Conservation (phyloP, 2,113 vertebrate genomes). For the Melanerpes aurifrons region DNA sequence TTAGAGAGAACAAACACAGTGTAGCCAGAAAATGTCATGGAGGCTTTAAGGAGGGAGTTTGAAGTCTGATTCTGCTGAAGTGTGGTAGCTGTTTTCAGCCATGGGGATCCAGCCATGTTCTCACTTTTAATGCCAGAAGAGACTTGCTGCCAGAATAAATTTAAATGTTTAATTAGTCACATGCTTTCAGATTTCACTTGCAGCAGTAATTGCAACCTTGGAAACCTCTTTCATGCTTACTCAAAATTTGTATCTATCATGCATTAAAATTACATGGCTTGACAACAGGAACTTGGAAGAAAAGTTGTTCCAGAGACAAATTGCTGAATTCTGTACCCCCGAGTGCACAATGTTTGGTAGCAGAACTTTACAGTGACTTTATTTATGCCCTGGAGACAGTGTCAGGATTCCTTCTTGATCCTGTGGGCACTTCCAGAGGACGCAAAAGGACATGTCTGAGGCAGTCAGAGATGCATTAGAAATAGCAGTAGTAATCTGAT, state of each 20-base stretch:
- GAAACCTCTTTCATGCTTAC: slow-evolving; percentile 20
- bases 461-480: background rate
- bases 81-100: background rate
- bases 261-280: background rate
- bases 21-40: background rate
- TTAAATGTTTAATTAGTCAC: slow-evolving; percentile 34
- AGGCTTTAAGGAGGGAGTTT: background rate
- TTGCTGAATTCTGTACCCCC: background rate
- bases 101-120: background rate
- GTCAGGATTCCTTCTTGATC: background rate
- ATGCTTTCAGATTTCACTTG: slow-evolving; percentile 11
- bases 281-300: background rate
- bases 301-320: slow-evolving; percentile 13
- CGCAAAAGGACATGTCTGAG: background rate
- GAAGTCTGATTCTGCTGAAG: background rate
- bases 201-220: slow-evolving; percentile 3
- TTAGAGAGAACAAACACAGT: background rate
- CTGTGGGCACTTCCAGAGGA: background rate
- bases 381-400: background rate
- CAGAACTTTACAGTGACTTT: background rate
- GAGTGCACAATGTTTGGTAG: background rate
- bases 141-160: background rate
- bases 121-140: background rate
- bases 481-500: background rate
- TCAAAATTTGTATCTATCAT: background rate